Evolutionary conservation across 1,140 invertebrate species (phyloP), one percentile per base, ranked within the genome.

Genomic region (Trachymyrmex cornetzi): DNA sequence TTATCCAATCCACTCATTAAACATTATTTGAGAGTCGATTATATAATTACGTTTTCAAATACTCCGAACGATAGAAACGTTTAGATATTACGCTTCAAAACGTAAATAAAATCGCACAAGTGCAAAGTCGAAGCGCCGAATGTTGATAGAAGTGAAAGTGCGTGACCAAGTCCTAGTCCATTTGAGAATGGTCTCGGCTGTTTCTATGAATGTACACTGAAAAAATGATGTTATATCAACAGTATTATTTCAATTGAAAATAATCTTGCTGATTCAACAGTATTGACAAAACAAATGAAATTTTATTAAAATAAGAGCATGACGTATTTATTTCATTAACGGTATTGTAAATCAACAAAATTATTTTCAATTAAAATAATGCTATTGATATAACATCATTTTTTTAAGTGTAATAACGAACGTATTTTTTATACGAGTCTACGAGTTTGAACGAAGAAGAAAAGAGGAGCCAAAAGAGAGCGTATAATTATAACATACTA

Each of bases 401-500:
- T 44, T 34, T 12, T 44, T 30, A 71, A 88, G 77, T 38, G n/a
- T 50, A 82, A 38, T 64, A 72, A 88, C 48, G 14, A 72, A 34
- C 27, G 50, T 53, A 19, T 82, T 89, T 72, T 55, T 12, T 48
- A 48, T 77, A 82, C 30, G 30, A 30, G 38, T 9, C 38, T 22
- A 30, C 24, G 24, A 50, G 34, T 77, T 75, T 30, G 27, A 22
- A 30, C 0, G 79, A 81, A 22, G 38, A 84, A 48, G 22, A 74
- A 53, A 14, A 79, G 27, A 66, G 4, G 19, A 63, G n/a, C 11
- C 53, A 27, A 30, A 64, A 48, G 14, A 30, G 53, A 55, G 55
- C 34, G 4, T 85, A 77, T 84, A 89, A 80, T 87, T 50, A 77
- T 22, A 55, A 16, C 19, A 61, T 50, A 79, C 48, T 88, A 12